phyloP scores from a whole-genome alignment of 2,888 invertebrate genomes.

The Scaptomyza reducta region DNA sequence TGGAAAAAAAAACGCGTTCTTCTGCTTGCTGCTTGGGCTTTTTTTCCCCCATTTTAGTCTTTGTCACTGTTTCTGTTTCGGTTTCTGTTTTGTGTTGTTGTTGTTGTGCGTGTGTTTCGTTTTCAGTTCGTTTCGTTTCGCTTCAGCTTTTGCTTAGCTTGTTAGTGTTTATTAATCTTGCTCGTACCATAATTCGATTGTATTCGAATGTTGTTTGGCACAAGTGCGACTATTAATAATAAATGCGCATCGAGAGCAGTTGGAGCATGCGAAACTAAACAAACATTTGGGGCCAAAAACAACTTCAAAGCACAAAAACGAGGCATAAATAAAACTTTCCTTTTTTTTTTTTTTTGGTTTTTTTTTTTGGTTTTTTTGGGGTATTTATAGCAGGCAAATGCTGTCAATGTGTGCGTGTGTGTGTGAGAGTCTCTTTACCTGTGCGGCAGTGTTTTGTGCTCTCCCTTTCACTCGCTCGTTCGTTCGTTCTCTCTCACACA shows the following conservation, averaged over 20 bases:
- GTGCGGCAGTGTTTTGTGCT: conserved; percentile 30
- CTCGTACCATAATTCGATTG: conserved; percentile 19
- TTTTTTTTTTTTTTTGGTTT: conserved; percentile 3
- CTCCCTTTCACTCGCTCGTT: conserved; percentile 8
- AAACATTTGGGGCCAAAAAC: conserved; percentile 7
- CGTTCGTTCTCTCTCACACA: conserved; percentile 1
- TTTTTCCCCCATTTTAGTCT: not conserved
- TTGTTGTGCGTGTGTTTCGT: conserved; percentile 51
- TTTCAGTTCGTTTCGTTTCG: conserved; percentile 32
- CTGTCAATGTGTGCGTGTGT: not conserved
- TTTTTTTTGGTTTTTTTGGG: conserved; percentile 10
- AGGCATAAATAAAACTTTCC: conserved; percentile 17
- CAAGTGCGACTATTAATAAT: not conserved
- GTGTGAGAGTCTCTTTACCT: conserved; percentile 27
- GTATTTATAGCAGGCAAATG: conserved; percentile 49
- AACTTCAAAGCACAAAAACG: conserved; percentile 16
- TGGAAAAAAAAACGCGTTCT: conserved; percentile 21
- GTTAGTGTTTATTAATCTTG: conserved; percentile 12
- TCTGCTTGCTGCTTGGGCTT: conserved; percentile 36
- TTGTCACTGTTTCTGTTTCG: conserved; percentile 15
- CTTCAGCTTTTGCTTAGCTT: conserved; percentile 9
- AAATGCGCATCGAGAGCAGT: too few species aligned
- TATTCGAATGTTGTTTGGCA: not conserved
- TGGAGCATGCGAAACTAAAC: too few species aligned
- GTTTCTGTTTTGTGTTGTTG: not conserved